Evolutionary conservation across 2,888 invertebrate genomes (phyloP).

Genomic region (Graphium colonna): DNA sequence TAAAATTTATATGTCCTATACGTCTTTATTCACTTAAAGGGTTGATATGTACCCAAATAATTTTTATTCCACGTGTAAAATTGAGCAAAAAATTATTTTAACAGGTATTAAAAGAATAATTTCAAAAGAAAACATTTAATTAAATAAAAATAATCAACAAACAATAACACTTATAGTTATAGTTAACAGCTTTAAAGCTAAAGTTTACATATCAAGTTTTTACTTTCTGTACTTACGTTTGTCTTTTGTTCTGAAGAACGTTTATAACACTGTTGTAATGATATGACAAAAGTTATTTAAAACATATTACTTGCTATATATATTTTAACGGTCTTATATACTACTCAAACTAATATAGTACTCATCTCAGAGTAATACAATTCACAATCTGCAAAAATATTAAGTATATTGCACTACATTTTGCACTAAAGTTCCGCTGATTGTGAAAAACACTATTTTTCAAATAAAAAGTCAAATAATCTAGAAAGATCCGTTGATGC

Average conservation of each 20-base stretch:
- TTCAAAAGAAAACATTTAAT: conserved; percentile 3
- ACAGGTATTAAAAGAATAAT: not conserved
- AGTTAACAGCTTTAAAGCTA: not conserved
- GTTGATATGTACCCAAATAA: not conserved
- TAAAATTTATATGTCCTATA: not conserved
- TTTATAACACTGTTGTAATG: conserved; percentile 8
- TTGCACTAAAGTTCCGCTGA: not conserved
- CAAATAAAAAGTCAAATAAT: too few species aligned
- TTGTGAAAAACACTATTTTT: not conserved
- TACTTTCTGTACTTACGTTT: not conserved
- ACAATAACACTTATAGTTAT: not conserved
- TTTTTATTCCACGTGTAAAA: not conserved
- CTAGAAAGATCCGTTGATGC: too few species aligned
- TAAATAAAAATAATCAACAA: conserved; percentile 9
- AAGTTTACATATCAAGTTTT: not conserved
- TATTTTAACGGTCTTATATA: too few species aligned
- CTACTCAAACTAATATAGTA: too few species aligned
- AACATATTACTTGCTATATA: too few species aligned
- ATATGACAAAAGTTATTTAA: not conserved
- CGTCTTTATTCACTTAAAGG: not conserved
- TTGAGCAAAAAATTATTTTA: not conserved
- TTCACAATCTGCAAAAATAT: too few species aligned
- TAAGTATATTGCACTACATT: too few species aligned
- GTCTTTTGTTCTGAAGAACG: not conserved
- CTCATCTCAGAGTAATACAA: too few species aligned